Evolutionary conservation across 2,888 invertebrate genomes (phyloP), one percentile per base, ranked within the genome.

Genomic region (Cheilosia vernalis): DNA sequence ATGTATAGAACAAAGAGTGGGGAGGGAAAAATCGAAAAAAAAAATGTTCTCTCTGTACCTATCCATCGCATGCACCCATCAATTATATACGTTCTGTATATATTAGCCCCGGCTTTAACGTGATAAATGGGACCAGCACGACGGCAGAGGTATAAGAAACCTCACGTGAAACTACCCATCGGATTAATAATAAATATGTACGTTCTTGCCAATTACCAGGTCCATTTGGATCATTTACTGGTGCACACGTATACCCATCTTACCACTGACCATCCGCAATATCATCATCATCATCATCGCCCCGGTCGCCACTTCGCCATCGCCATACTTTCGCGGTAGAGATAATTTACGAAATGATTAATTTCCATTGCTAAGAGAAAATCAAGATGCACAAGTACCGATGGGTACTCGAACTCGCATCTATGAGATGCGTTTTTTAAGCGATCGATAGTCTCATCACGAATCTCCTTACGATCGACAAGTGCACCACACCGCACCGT

Each of bases 221-320:
- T 74, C 78, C 77, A 86, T 86, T 86, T 86, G 78, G 86, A 86
- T 73, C 86, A 78, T 73, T 86, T 86, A 82, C 60, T 64, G 58
- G 74, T 56, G 49, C 79, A 74, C 53, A 47, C 27, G 64, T 40
- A 30, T 6, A 53, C 13, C 37, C 40, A 40, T 24, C 53, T 61
- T 53, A 55, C 73, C 27, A 60, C 74, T 74, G 82, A 72, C 70
- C 72, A 73, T 73, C 42, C 44, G 53, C 63, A 78, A 66, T 53
- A 78, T 66, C 67, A 72, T 64, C 82, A 66, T 77, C 64, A 56
- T 44, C 21, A 24, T 24, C 24, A 24, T 24, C 24, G 19, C 33
- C 6, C 47, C 47, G 17, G 47, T 47, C 47, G 47, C 47, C 17
- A 47, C 27, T 66, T 44, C 44, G 42, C n/a, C 42, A 21, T n/a